Evolutionary conservation across 2,797 vertebrate species (phyloP).

Genomic region (Melanitta fusca): DNA sequence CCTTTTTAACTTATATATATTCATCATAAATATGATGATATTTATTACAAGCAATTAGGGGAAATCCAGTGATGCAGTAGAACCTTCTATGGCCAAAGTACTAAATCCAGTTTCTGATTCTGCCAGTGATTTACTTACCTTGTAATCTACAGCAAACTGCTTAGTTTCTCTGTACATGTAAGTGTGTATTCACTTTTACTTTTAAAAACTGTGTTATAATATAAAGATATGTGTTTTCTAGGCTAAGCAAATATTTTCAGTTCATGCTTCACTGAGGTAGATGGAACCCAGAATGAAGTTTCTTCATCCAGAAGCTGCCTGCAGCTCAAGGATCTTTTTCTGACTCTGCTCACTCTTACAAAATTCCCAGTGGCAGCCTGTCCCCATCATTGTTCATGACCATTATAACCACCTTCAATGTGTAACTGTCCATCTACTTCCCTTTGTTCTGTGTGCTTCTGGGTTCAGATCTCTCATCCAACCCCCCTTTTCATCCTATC

Average conservation of each 20-base stretch:
- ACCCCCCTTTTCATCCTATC: not conserved
- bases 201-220: not conserved
- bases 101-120: not conserved
- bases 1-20: not conserved
- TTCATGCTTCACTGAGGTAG: not conserved
- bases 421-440: not conserved
- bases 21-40: not conserved
- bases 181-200: not conserved
- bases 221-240: not conserved
- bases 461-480: not conserved
- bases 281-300: not conserved
- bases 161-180: not conserved
- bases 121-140: not conserved
- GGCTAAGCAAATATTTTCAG: not conserved
- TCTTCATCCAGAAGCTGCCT: not conserved
- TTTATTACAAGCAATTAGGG: not conserved
- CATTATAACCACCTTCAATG: not conserved
- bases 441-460: not conserved
- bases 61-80: not conserved
- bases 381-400: not conserved
- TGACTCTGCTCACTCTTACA: not conserved
- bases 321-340: not conserved
- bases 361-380: not conserved
- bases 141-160: not conserved
- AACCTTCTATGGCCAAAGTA: not conserved